Percentiles rank a stretch among this genome's conserved stretches.
These are phyloP conservation scores for Delphinus delphis DNA, from an alignment of 2,113 vertebrate species.

Conservation along the genomic window DNA sequence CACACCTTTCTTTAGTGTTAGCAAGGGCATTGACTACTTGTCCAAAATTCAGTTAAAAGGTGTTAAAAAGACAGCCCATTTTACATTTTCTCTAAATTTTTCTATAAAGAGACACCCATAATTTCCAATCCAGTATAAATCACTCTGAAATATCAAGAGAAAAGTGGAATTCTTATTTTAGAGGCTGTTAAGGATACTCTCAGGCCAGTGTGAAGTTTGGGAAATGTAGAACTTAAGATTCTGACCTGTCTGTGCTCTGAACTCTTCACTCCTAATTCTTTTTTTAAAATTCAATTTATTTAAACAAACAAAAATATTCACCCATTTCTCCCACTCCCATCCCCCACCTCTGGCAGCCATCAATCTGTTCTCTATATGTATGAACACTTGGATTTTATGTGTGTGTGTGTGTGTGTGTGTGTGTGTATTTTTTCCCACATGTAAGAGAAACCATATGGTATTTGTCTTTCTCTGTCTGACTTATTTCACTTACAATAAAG, in stretches of 20 bases:
- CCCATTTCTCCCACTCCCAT: neutral
- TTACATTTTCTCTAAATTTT: slow-evolving; percentile 66
- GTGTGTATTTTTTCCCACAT: neutral
- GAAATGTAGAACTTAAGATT: neutral
- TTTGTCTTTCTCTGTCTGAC: neutral
- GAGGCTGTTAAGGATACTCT: neutral
- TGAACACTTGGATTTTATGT: neutral
- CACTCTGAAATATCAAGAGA: neutral
- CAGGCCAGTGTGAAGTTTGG: neutral
- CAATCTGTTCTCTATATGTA: neutral
- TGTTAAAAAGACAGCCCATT: slow-evolving; percentile 69
- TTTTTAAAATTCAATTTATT: neutral
- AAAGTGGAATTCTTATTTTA: slow-evolving; percentile 2
- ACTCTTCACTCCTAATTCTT: neutral
- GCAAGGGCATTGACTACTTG: slow-evolving; percentile 68
- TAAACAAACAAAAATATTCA: neutral
- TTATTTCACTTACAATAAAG: neutral
- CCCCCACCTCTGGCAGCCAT: neutral
- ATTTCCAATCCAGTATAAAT: slow-evolving; percentile 37
- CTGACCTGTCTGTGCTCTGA: neutral
- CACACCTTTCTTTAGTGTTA: slow-evolving; percentile 69
- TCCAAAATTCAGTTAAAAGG: slow-evolving; percentile 69
- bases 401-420: neutral
- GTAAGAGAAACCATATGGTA: neutral
- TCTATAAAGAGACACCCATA: slow-evolving; percentile 49